These are phyloP conservation scores for Ascidia mentula DNA, from an alignment of 23 tunicate species.

Conservation along the genomic window DNA sequence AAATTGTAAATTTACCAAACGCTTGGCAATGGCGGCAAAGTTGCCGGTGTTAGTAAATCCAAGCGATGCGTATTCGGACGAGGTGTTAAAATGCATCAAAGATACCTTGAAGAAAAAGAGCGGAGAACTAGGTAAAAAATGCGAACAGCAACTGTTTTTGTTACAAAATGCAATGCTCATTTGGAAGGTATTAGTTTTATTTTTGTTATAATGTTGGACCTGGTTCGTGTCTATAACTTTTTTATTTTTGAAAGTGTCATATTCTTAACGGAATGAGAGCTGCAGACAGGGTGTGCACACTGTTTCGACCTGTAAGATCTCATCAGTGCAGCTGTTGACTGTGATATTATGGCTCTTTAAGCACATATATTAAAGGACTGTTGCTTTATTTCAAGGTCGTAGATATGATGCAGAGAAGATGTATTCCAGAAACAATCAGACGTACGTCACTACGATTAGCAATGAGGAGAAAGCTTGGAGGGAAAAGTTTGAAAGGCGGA, in stretches of 20 bases:
- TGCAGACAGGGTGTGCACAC: too few species aligned
- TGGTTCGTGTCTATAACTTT: too few species aligned
- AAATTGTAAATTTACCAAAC: not conserved
- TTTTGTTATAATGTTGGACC: too few species aligned
- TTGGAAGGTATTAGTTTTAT: too few species aligned
- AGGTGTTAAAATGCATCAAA: slow-evolving; percentile 69
- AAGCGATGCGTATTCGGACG: slow-evolving; percentile 58
- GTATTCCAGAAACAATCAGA: slow-evolving; percentile 42
- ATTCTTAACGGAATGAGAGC: too few species aligned
- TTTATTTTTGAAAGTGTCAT: too few species aligned
- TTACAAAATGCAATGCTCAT: too few species aligned
- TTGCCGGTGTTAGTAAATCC: slow-evolving; percentile 43
- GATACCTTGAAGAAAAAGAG: slow-evolving; percentile 48
- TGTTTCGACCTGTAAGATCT: too few species aligned
- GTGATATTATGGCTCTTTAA: too few species aligned
- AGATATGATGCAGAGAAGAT: slow-evolving; percentile 58
- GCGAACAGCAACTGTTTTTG: too few species aligned
- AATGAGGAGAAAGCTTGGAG: slow-evolving; percentile 52
- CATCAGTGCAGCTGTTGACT: too few species aligned
- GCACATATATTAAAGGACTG: too few species aligned
- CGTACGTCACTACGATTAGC: slow-evolving; percentile 30
- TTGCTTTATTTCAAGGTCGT: slow-evolving; percentile 11
- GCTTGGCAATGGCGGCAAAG: slow-evolving; percentile 14
- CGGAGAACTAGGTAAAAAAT: not conserved
- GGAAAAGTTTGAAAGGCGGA: slow-evolving; percentile 49